Evolutionary conservation across 2,888 invertebrate genomes (phyloP), one percentile per base, ranked within the genome.

Genomic region (Apamea sordens): DNA sequence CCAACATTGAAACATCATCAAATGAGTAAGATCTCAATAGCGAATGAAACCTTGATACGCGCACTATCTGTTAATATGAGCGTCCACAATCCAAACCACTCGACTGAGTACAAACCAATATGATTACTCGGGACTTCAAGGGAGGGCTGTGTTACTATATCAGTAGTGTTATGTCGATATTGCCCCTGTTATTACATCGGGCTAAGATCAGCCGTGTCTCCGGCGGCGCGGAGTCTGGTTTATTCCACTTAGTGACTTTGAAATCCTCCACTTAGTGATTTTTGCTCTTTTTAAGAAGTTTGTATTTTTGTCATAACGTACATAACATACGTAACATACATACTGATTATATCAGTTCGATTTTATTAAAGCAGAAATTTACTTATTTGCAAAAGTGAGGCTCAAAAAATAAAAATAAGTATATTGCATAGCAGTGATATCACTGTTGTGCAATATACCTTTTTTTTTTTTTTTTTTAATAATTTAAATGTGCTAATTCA

Each of bases 191-290:
- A 89, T 88, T 85, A 84, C 79, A 79, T 86, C 79, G 77, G 65
- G 68, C 74, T 87, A 84, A 86, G 89, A 88, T 86, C 89, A 85
- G 83, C 80, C 82, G 88, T 85, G 76, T 79, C 84, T 86, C 76
- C 65, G 36, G n/a, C 73, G 59, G 59, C 64, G 67, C 68, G 68
- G 28, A 61, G 69, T 21, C 64, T 53, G 73, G 61, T 77, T 73
- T 75, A 64, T 88, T 88, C 83, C 68, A 67, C 73, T 73, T 74
- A 41, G 82, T 74, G 4, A 50, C 47, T 64, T 53, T n/a, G 7
- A 10, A 15, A 15, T 36, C 6, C 6, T 88, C 83, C 68, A 67
- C 71, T 73, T 74, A 41, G 82, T 74, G 4, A 50, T 41, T 64
- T 53, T 28, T 36, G 32, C 11, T 71, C 15, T 36, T 36, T 36